A percentile compares a stretch with the other conserved stretches of the same genome.
These are phyloP conservation scores for Neogobius melanostomus DNA, from an alignment of 2,113 vertebrate genomes.

Conservation along the genomic window DNA sequence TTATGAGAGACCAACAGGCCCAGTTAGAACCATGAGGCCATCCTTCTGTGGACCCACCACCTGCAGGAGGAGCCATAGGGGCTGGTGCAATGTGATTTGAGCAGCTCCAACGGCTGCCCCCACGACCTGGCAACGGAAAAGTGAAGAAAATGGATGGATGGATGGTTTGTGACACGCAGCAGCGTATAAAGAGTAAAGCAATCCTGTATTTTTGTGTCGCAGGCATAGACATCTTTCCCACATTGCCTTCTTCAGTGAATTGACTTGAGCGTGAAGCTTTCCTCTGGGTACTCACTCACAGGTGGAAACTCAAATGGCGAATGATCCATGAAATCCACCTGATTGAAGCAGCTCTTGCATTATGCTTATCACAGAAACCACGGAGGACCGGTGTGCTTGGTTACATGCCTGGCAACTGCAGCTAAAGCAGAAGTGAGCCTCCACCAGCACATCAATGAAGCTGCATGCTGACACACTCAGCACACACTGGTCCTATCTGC, in stretches of 20 bases:
- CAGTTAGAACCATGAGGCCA: too few relatives aligned
- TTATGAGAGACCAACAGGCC: too few relatives aligned
- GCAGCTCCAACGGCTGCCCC: too few relatives aligned
- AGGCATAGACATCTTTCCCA: not conserved
- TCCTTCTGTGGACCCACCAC: too few relatives aligned
- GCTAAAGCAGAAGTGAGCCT: constrained; percentile 44
- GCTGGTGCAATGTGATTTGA: too few relatives aligned
- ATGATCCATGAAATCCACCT: constrained; percentile 38
- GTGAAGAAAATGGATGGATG: too few relatives aligned
- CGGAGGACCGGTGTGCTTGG: constrained; percentile 45
- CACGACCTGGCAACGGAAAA: too few relatives aligned
- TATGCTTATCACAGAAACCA: constrained; percentile 53
- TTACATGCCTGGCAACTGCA: constrained; percentile 49
- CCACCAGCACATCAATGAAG: constrained; percentile 57
- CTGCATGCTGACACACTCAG: constrained; percentile 13
- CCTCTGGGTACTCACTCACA: not conserved
- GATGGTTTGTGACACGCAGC: too few relatives aligned
- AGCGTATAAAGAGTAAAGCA: too few relatives aligned
- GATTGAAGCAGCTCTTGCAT: constrained; percentile 41
- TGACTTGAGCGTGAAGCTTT: not conserved
- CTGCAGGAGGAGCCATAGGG: too few relatives aligned
- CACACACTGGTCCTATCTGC: constrained; percentile 32
- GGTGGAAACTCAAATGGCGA: constrained; percentile 11
- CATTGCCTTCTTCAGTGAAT: not conserved
- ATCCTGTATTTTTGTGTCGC: not conserved